Base-by-base conservation (phyloP, 2,797 vertebrate genomes). In the Numenius phaeopus region DNA sequence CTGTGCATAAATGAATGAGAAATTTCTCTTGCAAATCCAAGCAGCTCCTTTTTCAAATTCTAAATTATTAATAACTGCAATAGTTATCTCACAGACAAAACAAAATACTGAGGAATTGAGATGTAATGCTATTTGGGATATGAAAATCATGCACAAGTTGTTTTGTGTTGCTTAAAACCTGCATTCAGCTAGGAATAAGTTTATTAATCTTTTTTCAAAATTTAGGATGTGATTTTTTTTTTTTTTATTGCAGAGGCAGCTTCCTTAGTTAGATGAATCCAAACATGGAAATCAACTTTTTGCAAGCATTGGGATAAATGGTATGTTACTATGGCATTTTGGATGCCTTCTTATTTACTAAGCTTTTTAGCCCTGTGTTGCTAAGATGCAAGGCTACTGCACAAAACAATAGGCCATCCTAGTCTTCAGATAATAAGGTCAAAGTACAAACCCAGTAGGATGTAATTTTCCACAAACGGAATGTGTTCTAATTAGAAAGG, bases 341-440 rank as follows among this genome's bases (percentile, higher is more conserved):
- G 91, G 89, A 94, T 42, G 76, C 96, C 83, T 90, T 57, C 89
- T 94, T 94, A 94, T 94, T 95, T 92, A 69, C 87, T 42, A 27
- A 94, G 92, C 69, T 37, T 64, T 93, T 62, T 87, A 69, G 84
- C 62, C 67, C 72, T 18, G 72, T 91, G 94, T 94, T 97, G 97
- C 97, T 97, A 95, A 96, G 97, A 95, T 76, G 94, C 90, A 52
- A 77, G 77, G 54, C 89, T 80, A 94, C 47, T 90, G 90, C 92
- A 78, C 93, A 75, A 49, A 95, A 94, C 96, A 94, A 69, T 42
- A 62, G 94, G 39, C 78, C 82, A 37, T 83, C 75, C 85, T 71
- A 16, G 34, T 46, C 96, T 80, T 39, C 87, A 86, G 81, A 84
- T 71, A 91, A 78, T 20, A 77, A 88, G 67, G 97, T 81, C 84